Percentiles rank a stretch among this genome's conserved stretches.
Conservation (phyloP, 2,888 invertebrate genomes). For the Synergus gifuensis region DNA sequence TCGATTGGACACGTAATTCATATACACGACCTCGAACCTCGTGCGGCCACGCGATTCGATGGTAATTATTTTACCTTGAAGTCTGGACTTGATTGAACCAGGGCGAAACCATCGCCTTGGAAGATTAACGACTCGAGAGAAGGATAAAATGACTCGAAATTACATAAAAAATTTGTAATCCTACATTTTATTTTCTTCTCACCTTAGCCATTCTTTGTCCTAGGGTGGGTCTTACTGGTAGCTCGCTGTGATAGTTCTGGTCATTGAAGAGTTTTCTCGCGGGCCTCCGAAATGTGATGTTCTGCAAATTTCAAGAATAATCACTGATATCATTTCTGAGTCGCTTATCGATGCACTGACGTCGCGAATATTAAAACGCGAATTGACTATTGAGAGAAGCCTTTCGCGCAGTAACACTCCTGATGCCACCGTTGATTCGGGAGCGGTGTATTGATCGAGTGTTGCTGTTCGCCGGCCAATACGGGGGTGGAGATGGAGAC, state of each 20-base stretch:
- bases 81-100: slow-evolving; percentile 5
- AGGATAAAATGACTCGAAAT: neutral
- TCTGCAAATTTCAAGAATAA: slow-evolving; percentile 13
- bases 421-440: slow-evolving; percentile 18
- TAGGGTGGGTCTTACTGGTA: slow-evolving; percentile 30
- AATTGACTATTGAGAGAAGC: slow-evolving; percentile 25
- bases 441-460: slow-evolving; percentile 41
- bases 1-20: neutral
- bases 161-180: neutral
- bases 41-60: slow-evolving; percentile 17
- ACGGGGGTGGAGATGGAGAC: slow-evolving; percentile 23
- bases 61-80: slow-evolving; percentile 28
- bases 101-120: neutral
- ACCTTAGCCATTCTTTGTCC: slow-evolving; percentile 32
- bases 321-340: slow-evolving; percentile 14
- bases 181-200: neutral
- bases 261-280: neutral
- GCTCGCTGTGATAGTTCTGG: neutral
- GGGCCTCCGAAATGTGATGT: slow-evolving; percentile 5
- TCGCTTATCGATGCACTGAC: neutral
- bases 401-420: slow-evolving; percentile 32
- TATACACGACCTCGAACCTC: slow-evolving; percentile 29
- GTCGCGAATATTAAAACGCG: slow-evolving; percentile 23
- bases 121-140: neutral
- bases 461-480: slow-evolving; percentile 24